A percentile compares a stretch with the other conserved stretches of the same genome.
Evolutionary conservation across 2,888 invertebrate species (phyloP).

Genomic region (Melanchra persicariae): DNA sequence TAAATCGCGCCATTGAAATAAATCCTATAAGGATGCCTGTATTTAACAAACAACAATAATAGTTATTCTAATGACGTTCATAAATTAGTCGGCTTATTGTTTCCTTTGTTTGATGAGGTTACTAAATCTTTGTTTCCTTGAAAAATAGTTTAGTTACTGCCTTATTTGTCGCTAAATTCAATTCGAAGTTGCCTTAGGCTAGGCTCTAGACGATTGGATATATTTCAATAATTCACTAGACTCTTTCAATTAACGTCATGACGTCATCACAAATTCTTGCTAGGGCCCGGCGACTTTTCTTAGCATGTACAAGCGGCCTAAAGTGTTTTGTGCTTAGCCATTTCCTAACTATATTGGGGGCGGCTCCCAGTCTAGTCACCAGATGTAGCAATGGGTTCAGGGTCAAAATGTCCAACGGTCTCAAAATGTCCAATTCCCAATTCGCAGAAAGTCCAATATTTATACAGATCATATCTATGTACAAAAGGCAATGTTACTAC

Average conservation of each 20-base stretch:
- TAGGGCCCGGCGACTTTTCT: no score
- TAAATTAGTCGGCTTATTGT: slow-evolving; percentile 50
- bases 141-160: not conserved
- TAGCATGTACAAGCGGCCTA: no score
- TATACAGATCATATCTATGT: no score
- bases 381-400: no score
- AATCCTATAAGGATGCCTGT: slow-evolving; percentile 25
- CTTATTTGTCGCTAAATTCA: slow-evolving; percentile 1
- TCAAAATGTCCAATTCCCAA: no score
- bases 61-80: slow-evolving; percentile 31
- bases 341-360: no score
- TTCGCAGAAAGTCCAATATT: no score
- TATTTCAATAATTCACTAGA: not conserved
- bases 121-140: slow-evolving; percentile 7
- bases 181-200: not conserved
- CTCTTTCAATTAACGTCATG: not conserved
- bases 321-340: no score
- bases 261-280: no score
- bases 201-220: not conserved
- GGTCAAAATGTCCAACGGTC: no score
- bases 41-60: slow-evolving; percentile 52
- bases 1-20: slow-evolving; percentile 48
- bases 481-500: no score
- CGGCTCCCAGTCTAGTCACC: no score
- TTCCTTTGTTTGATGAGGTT: slow-evolving; percentile 26